A percentile compares a stretch with the other conserved stretches of the same genome.
Conservation (phyloP, 1,140 invertebrate species). For the Nebria ingens region DNA sequence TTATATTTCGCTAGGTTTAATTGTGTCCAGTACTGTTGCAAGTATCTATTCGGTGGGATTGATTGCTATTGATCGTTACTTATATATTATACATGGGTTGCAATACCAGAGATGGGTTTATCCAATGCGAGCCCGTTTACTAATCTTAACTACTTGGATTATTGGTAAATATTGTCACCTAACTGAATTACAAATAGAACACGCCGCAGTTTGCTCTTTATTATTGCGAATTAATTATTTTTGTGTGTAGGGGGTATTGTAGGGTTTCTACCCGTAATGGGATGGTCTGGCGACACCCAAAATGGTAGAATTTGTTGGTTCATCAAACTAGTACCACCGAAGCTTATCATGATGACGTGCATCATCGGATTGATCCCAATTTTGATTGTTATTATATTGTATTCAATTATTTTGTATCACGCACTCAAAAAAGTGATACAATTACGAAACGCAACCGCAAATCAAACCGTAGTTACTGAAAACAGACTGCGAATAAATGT, state of each 20-base stretch:
- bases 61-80: conserved; percentile 45
- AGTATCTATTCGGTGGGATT: conserved; percentile 46
- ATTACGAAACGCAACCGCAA: conserved; percentile 28
- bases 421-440: conserved; percentile 39
- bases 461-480: conserved; percentile 15
- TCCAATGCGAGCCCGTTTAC: conserved; percentile 37
- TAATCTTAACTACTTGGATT: conserved; percentile 41
- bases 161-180: conserved; percentile 41
- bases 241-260: conserved; percentile 38
- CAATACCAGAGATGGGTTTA: conserved; percentile 44
- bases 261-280: conserved; percentile 42
- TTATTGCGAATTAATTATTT: background rate
- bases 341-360: conserved; percentile 39
- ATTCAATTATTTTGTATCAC: conserved; percentile 41
- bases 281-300: conserved; percentile 39
- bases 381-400: conserved; percentile 38
- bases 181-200: too few species aligned
- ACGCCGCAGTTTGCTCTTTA: too few species aligned
- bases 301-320: conserved; percentile 40
- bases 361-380: conserved; percentile 42
- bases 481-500: conserved; percentile 24
- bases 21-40: conserved; percentile 44
- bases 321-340: conserved; percentile 37
- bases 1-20: conserved; percentile 36
- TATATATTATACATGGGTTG: conserved; percentile 46